Evolutionary conservation across 2,113 vertebrate species (phyloP).

Genomic region (Nansenia antarctica): DNA sequence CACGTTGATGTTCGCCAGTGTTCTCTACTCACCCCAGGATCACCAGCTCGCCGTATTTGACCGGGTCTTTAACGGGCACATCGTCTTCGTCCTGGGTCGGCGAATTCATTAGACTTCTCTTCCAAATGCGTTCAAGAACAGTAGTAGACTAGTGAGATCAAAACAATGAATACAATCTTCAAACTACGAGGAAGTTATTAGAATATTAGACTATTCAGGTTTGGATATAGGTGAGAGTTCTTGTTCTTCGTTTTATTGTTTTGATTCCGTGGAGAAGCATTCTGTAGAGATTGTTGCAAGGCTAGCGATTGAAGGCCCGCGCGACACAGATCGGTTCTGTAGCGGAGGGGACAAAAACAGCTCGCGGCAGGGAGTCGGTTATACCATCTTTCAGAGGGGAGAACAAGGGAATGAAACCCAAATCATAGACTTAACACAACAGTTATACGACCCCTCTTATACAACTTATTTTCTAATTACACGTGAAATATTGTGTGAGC

Average conservation of each 20-base stretch:
- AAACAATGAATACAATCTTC: constrained; percentile 64
- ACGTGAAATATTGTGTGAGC: background rate
- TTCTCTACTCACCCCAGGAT: constrained; percentile 87
- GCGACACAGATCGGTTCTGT: constrained; percentile 60
- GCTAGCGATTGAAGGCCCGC: constrained; percentile 40
- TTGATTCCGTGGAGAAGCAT: constrained; percentile 58
- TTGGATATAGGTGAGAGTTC: constrained; percentile 51
- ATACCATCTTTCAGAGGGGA: constrained; percentile 54
- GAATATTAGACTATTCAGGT: constrained; percentile 48
- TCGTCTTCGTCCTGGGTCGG: constrained; percentile 88
- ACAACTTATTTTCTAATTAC: background rate
- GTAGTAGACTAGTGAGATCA: constrained; percentile 40
- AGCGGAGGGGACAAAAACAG: constrained; percentile 68
- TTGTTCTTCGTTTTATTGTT: constrained; percentile 43
- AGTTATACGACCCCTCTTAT: background rate
- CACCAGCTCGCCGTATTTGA: constrained; percentile 94
- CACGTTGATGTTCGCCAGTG: background rate
- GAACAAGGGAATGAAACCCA: background rate
- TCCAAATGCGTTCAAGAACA: constrained; percentile 37
- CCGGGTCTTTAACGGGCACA: constrained; percentile 90
- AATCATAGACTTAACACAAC: background rate
- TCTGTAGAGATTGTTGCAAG: constrained; percentile 28
- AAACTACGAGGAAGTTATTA: constrained; percentile 51
- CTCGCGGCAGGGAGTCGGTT: constrained; percentile 70
- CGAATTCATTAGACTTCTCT: constrained; percentile 88